phyloP scores from a whole-genome alignment of 2,888 invertebrate genomes.

The Gastracanthus pulcherrimus region DNA sequence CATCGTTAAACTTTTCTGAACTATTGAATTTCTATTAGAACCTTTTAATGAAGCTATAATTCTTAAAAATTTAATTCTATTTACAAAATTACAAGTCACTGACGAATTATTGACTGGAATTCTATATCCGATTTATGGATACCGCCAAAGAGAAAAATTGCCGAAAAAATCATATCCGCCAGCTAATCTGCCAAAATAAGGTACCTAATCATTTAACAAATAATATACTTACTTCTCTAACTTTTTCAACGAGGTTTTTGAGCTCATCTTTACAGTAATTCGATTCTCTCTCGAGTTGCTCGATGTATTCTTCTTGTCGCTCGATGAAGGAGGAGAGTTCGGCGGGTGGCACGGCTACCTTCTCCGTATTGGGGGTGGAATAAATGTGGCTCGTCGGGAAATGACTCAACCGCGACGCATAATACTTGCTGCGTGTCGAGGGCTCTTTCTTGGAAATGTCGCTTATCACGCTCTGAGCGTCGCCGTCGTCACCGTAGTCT shows the following conservation, averaged over 20 bases:
- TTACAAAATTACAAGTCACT: too few relatives aligned
- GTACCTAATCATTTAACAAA: too few relatives aligned
- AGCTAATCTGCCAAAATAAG: too few relatives aligned
- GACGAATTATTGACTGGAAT: too few relatives aligned
- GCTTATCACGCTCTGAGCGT: conserved; percentile 79
- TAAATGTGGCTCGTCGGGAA: background rate
- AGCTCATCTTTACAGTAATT: conserved; percentile 90
- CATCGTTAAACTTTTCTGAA: too few relatives aligned
- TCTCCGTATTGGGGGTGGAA: conserved; percentile 2
- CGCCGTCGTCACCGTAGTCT: conserved; percentile 79
- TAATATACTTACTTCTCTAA: conserved; percentile 83
- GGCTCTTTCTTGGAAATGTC: conserved; percentile 67
- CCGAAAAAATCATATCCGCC: too few relatives aligned
- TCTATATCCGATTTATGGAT: too few relatives aligned
- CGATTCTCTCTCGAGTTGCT: conserved; percentile 91
- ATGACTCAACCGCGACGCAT: conserved; percentile 10
- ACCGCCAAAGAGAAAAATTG: too few relatives aligned
- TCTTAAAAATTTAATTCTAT: too few relatives aligned
- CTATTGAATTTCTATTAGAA: too few relatives aligned
- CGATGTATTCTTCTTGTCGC: conserved; percentile 92
- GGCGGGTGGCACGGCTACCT: conserved; percentile 74
- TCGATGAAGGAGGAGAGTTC: conserved; percentile 90
- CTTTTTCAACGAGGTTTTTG: conserved; percentile 87
- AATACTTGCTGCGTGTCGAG: conserved; percentile 54
- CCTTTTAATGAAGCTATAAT: too few relatives aligned